Evolutionary conservation across 2,888 invertebrate species (phyloP).

Genomic region (Serripes groenlandicus): DNA sequence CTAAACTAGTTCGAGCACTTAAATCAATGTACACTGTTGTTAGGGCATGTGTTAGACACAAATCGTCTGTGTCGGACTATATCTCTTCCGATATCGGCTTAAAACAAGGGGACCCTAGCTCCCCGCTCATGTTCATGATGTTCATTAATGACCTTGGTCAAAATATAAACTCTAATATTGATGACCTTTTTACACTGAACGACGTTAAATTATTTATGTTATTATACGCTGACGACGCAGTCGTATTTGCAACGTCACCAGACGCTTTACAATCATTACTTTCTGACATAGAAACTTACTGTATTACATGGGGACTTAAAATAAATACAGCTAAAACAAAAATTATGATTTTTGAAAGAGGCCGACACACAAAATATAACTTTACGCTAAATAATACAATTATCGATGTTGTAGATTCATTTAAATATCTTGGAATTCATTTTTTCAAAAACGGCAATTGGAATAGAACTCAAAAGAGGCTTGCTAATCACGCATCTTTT

Average conservation of each 20-base stretch:
- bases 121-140: neutral
- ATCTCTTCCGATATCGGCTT: constrained; percentile 6
- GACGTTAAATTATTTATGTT: constrained; percentile 12
- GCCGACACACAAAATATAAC: constrained; percentile 9
- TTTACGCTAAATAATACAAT: neutral
- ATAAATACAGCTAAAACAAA: constrained; percentile 16
- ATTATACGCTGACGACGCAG: constrained; percentile 28
- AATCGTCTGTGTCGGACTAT: neutral
- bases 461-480: constrained; percentile 11
- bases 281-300: constrained; percentile 11
- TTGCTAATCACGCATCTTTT: constrained; percentile 19
- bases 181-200: constrained; percentile 18
- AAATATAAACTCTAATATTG: constrained; percentile 11
- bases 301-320: constrained; percentile 12
- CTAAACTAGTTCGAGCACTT: constrained; percentile 1
- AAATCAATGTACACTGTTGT: constrained; percentile 22
- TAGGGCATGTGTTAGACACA: neutral
- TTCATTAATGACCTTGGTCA: constrained; percentile 18
- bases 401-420: constrained; percentile 6
- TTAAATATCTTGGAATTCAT: constrained; percentile 29
- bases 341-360: constrained; percentile 21
- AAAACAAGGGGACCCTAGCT: constrained; percentile 30
- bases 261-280: constrained; percentile 9
- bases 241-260: constrained; percentile 6
- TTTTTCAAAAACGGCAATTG: constrained; percentile 37